Evolutionary conservation across 2,113 vertebrate genomes (phyloP), one percentile per base, ranked within the genome.

Genomic region (Columbina picui): DNA sequence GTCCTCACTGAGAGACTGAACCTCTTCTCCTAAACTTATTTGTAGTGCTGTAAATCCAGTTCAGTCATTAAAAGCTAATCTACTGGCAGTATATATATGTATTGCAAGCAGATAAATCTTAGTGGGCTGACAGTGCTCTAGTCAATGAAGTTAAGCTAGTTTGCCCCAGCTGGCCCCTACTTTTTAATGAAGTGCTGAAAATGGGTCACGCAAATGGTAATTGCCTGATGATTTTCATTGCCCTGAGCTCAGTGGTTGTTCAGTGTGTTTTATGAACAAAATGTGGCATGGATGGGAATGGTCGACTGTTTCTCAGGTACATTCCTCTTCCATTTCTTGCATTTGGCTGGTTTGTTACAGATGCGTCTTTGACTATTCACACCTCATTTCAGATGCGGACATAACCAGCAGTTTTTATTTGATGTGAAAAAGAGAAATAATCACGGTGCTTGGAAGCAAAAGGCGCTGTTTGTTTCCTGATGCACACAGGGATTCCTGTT

Each of bases 401-500:
- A 1, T 63, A 86, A 78, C 39, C 57, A 63, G 49, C 36, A 67
- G 76, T 26, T 94, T 84, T 70, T 70, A 60, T 95, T 90, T 89
- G 88, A 87, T 71, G 71, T 65, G 63, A 94, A 91, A 78, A 75
- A 81, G 83, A 84, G 73, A 92, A 93, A 76, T 17, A 84, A 56
- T 64, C 79, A 20, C 0, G 0, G 90, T 1, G 30, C 52, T 90
- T 88, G 80, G 92, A 93, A 93, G 92, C 60, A 50, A 92, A 80
- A 93, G 65, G 70, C 50, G 6, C 76, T 89, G 85, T 87, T 94
- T 95, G 93, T 93, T 96, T 94, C 89, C 57, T 3, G 57, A 32
- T 94, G 93, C 90, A 94, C 88, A 50, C 88, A 95, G 91, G 84
- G 93, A 97, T 96, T 96, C 93, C 82, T 94, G 93, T 93, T 97